Conservation (phyloP, 1,140 invertebrate species). For the Lepidurus packardi region DNA sequence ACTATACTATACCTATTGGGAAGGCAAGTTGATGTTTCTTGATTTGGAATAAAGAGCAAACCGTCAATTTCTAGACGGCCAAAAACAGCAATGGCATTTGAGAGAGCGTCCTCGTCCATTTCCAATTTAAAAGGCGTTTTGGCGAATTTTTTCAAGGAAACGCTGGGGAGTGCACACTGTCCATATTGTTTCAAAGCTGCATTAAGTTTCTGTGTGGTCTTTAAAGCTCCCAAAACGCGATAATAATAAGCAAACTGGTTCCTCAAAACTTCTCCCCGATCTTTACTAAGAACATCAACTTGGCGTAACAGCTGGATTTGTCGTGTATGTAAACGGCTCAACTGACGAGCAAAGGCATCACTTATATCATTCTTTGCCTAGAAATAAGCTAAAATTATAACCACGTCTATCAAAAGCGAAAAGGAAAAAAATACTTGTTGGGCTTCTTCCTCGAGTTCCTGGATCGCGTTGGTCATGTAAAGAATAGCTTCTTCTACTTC, state of each 20-base stretch:
- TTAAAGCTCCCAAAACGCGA: slow-evolving; percentile 24
- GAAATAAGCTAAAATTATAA: neutral
- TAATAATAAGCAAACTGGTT: slow-evolving; percentile 29
- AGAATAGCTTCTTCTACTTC: slow-evolving; percentile 25
- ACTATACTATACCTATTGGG: slow-evolving; percentile 5
- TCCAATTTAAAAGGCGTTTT: slow-evolving; percentile 26
- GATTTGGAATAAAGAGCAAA: slow-evolving; percentile 24
- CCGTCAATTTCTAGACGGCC: slow-evolving; percentile 27
- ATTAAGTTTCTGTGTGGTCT: slow-evolving; percentile 16
- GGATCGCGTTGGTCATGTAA: slow-evolving; percentile 16
- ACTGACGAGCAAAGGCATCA: slow-evolving; percentile 2
- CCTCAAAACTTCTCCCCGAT: slow-evolving; percentile 20
- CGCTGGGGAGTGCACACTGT: neutral
- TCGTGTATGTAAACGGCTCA: slow-evolving; percentile 9
- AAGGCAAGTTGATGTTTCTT: slow-evolving; percentile 24
- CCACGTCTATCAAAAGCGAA: neutral
- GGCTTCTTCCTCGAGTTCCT: slow-evolving; percentile 27
- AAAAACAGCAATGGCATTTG: slow-evolving; percentile 25
- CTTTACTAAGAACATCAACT: slow-evolving; percentile 24
- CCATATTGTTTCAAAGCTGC: slow-evolving; percentile 16
- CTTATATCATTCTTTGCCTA: neutral
- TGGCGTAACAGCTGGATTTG: slow-evolving; percentile 28
- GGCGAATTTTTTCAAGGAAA: slow-evolving; percentile 27
- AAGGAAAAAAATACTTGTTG: neutral
- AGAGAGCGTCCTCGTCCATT: slow-evolving; percentile 15